Base-by-base conservation (phyloP, 2,113 vertebrate genomes). In the Phalacrocorax aristotelis region DNA sequence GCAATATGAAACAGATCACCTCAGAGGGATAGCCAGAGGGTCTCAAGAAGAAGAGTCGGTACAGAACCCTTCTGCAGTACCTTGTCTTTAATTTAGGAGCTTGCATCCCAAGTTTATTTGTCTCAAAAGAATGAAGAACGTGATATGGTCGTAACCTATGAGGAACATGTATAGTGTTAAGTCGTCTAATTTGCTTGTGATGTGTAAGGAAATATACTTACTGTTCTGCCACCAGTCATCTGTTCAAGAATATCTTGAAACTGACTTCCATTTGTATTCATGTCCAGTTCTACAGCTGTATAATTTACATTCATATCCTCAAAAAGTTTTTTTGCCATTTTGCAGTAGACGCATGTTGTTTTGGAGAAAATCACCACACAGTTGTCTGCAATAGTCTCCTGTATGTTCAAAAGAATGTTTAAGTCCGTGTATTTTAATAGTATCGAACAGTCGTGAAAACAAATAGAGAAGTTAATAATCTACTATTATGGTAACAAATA, bases 301-400 rank as follows among this genome's bases (percentile, higher is more conserved):
- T 99, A 99, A 38, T 95, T 96, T 2, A 99, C 95, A 19, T 99
- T 98, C 44, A 99, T 98, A 96, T 98, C 97, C 15, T 98, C 98
- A 96, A 99, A 99, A 25, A 99, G 98, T 7, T 98, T 98, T 94
- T 99, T 99, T 85, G 99, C 99, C 99, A 99, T 99, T 86, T 97
- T 98, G 97, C 99, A 99, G 89, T 99, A 99, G 27, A 98, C 97
- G 57, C 99, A 99, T 3, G 98, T 99, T 87, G 98, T 99, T 98
- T 99, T 99, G 68, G 99, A 99, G 98, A 99, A 99, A 97, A 99
- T 99, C 90, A 99, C 99, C 32, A 99, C 98, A 46, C 99, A 99
- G 96, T 99, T 99, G 75, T 98, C 96, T 66, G 99, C 98, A 97
- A 99, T 98, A 48, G 98, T 94, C 57, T 99, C 98, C 99, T 99